Conservation (phyloP, 1,140 invertebrate genomes). For the Solenopsis invicta region DNA sequence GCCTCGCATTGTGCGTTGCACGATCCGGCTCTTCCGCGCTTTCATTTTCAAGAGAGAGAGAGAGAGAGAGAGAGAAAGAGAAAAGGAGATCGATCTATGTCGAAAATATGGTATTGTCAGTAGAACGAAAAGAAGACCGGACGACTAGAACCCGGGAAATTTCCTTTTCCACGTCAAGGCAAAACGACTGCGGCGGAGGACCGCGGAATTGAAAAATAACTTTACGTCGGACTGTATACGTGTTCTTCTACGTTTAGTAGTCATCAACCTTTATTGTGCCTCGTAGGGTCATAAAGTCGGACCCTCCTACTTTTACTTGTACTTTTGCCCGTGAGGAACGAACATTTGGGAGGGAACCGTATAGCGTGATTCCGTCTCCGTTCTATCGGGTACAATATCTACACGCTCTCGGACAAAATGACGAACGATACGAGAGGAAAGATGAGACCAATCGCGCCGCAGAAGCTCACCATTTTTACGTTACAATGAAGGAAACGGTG, state of each 20-base stretch:
- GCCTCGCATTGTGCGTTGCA: slow-evolving; percentile 46
- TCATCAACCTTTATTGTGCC: slow-evolving; percentile 70
- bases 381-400: slow-evolving; percentile 55
- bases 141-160: background rate
- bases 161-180: background rate
- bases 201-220: slow-evolving; percentile 73
- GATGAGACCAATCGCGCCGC: slow-evolving; percentile 63
- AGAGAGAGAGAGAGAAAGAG: background rate
- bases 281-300: slow-evolving; percentile 62
- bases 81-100: slow-evolving; percentile 33
- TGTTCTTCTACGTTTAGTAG: slow-evolving; percentile 61
- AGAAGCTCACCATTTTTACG: slow-evolving; percentile 34
- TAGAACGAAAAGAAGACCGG: background rate
- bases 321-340: slow-evolving; percentile 26
- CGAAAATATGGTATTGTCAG: slow-evolving; percentile 34
- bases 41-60: background rate
- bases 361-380: slow-evolving; percentile 51
- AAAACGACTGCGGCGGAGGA: background rate
- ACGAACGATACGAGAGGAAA: slow-evolving; percentile 54
- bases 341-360: slow-evolving; percentile 17
- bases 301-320: slow-evolving; percentile 13
- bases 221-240: slow-evolving; percentile 63
- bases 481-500: slow-evolving; percentile 26
- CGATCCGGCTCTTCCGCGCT: slow-evolving; percentile 29
- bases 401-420: slow-evolving; percentile 49